Evolutionary conservation across 2,888 invertebrate species (phyloP), one percentile per base, ranked within the genome.

Genomic region (Rhamnusium bicolor): DNA sequence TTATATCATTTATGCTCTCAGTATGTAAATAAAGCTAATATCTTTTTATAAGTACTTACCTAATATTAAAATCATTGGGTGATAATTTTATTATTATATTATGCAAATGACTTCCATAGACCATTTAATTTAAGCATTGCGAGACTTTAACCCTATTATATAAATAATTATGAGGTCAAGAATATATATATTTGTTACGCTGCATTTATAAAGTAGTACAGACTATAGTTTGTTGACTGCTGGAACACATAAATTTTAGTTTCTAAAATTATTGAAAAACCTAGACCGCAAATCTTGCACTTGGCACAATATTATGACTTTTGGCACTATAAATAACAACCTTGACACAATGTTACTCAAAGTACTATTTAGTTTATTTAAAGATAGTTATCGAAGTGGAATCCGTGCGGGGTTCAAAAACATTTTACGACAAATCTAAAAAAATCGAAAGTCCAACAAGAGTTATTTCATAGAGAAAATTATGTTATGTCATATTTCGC

Each of bases 301-400:
- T 75, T 75, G 75, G 75, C 75, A 75, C 71, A 66, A 65, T 62
- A 63, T 73, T 73, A 61, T 46, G 40, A 72, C 65, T 63, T 67
- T 56, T 56, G 72, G 62, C 61, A 75, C 67, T 73, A 65, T 70
- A 75, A 75, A 73, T 75, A 71, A 60, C 65, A 72, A 67, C 75
- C 75, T 75, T 75, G 75, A 75, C 73, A 73, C 56, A 16, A 12
- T 19, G 56, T 18, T 56, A 29, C 54, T 40, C 56, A 40, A 54
- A 56, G 24, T 24, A 67, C 29, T 27, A 32, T 32, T 54, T 27
- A 19, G 53, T 53, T 66, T 66, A 32, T 66, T 54, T 53, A 21
- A 63, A 63, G 18, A 49, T 63, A 63, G 24, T 27, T 54, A 24
- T 24, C 3, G 54, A 0, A 51, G 8, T 18, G 16, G n/a, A 40